Conservation (phyloP, 2,113 vertebrate genomes). For the Otolemur garnettii region DNA sequence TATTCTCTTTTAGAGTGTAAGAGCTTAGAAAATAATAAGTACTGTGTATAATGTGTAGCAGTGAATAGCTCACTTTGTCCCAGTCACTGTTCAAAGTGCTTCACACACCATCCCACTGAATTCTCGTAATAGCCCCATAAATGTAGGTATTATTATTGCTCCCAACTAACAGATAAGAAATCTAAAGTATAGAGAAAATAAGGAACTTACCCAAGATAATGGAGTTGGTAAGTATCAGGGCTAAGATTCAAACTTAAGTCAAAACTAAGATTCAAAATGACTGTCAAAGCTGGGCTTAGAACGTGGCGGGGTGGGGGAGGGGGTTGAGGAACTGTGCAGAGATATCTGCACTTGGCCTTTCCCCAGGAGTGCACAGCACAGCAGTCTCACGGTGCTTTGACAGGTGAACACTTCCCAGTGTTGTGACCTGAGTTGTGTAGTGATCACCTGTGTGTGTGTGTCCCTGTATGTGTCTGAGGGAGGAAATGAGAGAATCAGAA, state of each 20-base stretch:
- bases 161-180: slow-evolving; percentile 36
- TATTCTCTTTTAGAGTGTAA: slow-evolving; percentile 27
- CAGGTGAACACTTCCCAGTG: background rate
- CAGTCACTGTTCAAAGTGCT: background rate
- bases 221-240: background rate
- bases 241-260: background rate
- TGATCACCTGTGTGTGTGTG: background rate
- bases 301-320: background rate
- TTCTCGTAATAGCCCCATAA: background rate
- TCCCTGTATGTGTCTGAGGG: background rate
- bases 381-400: background rate
- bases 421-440: background rate
- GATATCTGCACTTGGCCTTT: background rate
- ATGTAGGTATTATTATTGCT: slow-evolving; percentile 37
- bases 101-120: background rate
- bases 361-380: too few species aligned
- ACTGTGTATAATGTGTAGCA: slow-evolving; percentile 22
- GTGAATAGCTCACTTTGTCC: background rate
- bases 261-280: background rate
- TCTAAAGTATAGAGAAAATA: background rate
- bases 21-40: slow-evolving; percentile 15
- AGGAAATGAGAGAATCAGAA: background rate
- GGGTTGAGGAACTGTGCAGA: rapidly evolving
- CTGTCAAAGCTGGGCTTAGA: background rate
- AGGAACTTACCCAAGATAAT: background rate